Evolutionary conservation across 2,797 vertebrate species (phyloP), one percentile per base, ranked within the genome.

Genomic region (Parauchenoglanis ngamensis): DNA sequence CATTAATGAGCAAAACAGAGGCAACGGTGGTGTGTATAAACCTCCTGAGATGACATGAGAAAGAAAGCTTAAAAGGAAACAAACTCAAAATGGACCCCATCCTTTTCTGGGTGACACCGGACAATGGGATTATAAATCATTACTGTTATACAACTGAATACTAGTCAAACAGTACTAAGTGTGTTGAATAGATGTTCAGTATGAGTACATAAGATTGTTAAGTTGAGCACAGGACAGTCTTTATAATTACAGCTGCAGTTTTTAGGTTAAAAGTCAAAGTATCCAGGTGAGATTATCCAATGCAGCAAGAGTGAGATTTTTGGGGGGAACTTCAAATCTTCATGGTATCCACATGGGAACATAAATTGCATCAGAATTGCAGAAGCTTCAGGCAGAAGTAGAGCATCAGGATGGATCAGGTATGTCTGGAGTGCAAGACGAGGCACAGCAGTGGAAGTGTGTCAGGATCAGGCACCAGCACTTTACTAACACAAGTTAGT

Each of bases 381-480:
- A 59, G 56, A 17, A 81, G 35, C 57, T 81, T 81, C 17, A n/a
- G 44, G 52, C 28, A 11, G 54, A 59, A 59, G 57, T 81, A 17
- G 57, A 46, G 78, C 78, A 46, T 63, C 78, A 63, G 35, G 11
- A 81, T 63, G 23, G 57, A 44, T 81, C 78, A 63, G 78, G 35
- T 23, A 63, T 61, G 57, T 61, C 57, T 46, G 35, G 35, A 25
- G 78, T 35, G 10, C 31, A 44, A 80, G 11, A 35, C 2, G 3
- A 59, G 77, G 10, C 56, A 59, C 31, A 57, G 76, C 31, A 59
- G 77, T 52, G 73, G n/a, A 77, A 54, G 75, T 59, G 35, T 63
- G 78, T 61, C 78, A 80, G 21, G 56, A 80, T 80, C 56, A 63
- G 57, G 57, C 57, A n/a, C 17, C 56, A 61, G 78, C 56, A 80